Evolutionary conservation across 2,113 vertebrate genomes (phyloP).

Genomic region (Apodemus sylvaticus): DNA sequence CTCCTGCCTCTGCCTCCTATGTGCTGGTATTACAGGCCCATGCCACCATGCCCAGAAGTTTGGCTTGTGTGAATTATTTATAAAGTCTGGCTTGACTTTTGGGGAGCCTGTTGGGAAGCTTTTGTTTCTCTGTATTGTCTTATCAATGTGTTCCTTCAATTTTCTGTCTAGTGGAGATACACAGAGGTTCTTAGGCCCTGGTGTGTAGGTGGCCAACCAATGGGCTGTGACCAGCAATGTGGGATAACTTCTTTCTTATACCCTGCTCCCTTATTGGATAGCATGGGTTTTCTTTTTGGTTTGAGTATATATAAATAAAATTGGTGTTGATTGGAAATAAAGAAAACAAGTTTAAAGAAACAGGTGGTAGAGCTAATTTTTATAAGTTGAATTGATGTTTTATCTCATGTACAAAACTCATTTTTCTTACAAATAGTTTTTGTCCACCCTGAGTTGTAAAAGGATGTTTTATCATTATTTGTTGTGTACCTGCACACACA

Average conservation of each 20-base stretch:
- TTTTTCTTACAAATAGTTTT: background rate
- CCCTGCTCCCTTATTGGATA: too few relatives aligned
- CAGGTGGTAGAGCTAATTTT: background rate
- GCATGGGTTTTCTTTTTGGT: background rate
- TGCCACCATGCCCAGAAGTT: too few relatives aligned
- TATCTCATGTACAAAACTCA: background rate
- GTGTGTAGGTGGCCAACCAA: background rate
- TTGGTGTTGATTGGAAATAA: background rate
- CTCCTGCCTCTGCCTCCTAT: background rate
- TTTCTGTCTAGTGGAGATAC: background rate
- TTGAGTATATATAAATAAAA: background rate
- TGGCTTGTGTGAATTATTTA: too few relatives aligned
- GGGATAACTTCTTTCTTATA: background rate
- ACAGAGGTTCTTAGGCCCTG: background rate
- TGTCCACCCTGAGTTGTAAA: background rate
- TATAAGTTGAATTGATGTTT: background rate
- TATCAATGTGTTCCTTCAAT: background rate
- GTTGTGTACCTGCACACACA: background rate
- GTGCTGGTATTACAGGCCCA: too few relatives aligned
- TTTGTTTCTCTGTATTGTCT: too few relatives aligned
- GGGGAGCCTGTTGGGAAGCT: too few relatives aligned
- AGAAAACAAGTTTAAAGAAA: background rate
- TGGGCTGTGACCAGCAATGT: background rate
- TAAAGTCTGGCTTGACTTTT: too few relatives aligned
- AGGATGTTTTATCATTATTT: background rate